A percentile compares a stretch with the other conserved stretches of the same genome.
Evolutionary conservation across 2,113 vertebrate species (phyloP).

Genomic region (Otocyon megalotis): DNA sequence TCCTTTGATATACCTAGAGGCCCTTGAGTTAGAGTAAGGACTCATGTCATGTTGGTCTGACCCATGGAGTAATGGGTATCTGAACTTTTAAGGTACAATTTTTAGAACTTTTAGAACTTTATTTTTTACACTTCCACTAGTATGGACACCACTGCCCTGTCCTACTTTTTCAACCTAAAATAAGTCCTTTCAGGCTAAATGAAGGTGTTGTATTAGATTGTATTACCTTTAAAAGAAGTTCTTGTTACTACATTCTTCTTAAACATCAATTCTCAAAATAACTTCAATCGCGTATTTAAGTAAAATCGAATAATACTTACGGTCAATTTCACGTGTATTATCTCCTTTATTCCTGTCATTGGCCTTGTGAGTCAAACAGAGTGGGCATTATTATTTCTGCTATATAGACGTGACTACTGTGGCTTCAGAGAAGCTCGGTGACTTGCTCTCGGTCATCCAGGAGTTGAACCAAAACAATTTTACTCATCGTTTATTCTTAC

Average conservation of each 20-base stretch:
- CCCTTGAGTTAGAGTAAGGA: neutral
- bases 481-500: neutral
- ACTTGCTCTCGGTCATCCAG: neutral
- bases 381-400: neutral
- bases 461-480: neutral
- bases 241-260: neutral
- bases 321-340: neutral
- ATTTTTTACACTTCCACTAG: neutral
- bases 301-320: neutral
- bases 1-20: neutral
- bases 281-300: neutral
- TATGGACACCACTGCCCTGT: neutral
- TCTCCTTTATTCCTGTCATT: neutral
- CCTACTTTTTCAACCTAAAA: neutral
- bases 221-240: neutral
- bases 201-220: neutral
- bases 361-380: neutral
- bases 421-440: neutral
- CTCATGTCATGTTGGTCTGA: neutral
- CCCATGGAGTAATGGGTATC: too few relatives aligned
- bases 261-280: neutral
- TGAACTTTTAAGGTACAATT: neutral
- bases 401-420: rapidly evolving
- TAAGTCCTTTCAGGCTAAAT: neutral
- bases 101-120: neutral